Conservation (phyloP, 2,797 vertebrate genomes). For the Austrolebias charrua region DNA sequence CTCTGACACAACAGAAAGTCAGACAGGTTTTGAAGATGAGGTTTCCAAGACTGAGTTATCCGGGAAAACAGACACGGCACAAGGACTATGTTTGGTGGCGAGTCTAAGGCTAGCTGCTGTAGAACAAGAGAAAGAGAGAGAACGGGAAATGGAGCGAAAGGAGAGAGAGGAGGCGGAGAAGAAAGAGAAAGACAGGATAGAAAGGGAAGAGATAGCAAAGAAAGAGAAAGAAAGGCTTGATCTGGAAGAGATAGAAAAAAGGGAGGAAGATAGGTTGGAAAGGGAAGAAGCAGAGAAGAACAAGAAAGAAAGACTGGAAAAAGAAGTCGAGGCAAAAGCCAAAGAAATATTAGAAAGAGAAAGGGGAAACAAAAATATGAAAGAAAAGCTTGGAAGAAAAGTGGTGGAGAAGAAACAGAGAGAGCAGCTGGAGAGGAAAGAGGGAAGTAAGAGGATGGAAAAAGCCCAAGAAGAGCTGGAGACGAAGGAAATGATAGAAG, state of each 20-base stretch:
- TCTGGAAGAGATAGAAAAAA: neutral
- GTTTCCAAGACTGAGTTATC: neutral
- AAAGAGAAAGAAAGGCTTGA: neutral
- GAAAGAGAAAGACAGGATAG: neutral
- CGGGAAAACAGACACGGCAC: conserved; percentile 7
- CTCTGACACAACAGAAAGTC: conserved; percentile 29
- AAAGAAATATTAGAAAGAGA: neutral
- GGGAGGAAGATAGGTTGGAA: neutral
- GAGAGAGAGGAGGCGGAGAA: conserved; percentile 13
- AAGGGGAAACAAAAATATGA: neutral
- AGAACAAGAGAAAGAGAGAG: conserved; percentile 58
- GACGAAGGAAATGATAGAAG: neutral
- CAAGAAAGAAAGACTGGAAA: neutral
- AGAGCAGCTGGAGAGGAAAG: neutral
- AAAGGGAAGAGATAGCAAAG: neutral
- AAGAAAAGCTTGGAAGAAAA: neutral
- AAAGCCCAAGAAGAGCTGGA: neutral
- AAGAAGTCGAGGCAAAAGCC: neutral
- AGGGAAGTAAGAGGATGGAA: neutral
- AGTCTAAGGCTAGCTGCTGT: conserved; percentile 66
- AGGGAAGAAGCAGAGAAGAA: no score
- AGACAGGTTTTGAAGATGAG: conserved; percentile 11
- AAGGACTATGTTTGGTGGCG: conserved; percentile 55
- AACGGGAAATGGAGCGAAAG: conserved; percentile 25
- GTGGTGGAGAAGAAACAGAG: neutral